A percentile compares a stretch with the other conserved stretches of the same genome.
phyloP scores from a whole-genome alignment of 1,140 invertebrate genomes.

The Octopus bimaculoides region DNA sequence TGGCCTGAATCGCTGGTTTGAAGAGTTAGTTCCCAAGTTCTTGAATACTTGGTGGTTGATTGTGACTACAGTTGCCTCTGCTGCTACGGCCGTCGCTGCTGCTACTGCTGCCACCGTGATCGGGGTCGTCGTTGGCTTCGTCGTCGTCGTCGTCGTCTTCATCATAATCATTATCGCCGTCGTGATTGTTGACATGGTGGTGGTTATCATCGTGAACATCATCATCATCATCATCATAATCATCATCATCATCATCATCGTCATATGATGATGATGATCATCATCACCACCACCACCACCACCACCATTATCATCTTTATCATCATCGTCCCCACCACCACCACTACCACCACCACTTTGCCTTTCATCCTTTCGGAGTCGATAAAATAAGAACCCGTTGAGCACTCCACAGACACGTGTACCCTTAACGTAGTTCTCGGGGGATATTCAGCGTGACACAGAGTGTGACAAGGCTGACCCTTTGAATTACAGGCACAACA shows the following conservation, averaged over 20 bases:
- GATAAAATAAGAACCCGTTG: no score
- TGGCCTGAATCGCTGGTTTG: no score
- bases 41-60: no score
- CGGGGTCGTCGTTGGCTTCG: neutral
- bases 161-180: neutral
- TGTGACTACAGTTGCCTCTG: neutral
- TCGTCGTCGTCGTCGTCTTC: neutral
- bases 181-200: neutral
- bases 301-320: neutral
- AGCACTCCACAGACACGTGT: no score
- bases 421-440: no score
- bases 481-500: no score
- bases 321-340: no score
- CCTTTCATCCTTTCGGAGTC: no score
- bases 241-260: neutral
- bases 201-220: neutral
- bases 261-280: slow-evolving; percentile 3
- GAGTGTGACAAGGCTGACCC: no score
- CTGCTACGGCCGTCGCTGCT: neutral
- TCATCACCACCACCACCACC: neutral
- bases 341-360: no score
- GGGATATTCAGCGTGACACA: no score
- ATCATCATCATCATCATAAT: neutral
- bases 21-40: no score
- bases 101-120: neutral